Percentiles rank a stretch among this genome's conserved stretches.
phyloP scores from a whole-genome alignment of 2,888 invertebrate species.

The Helobdella robusta region DNA sequence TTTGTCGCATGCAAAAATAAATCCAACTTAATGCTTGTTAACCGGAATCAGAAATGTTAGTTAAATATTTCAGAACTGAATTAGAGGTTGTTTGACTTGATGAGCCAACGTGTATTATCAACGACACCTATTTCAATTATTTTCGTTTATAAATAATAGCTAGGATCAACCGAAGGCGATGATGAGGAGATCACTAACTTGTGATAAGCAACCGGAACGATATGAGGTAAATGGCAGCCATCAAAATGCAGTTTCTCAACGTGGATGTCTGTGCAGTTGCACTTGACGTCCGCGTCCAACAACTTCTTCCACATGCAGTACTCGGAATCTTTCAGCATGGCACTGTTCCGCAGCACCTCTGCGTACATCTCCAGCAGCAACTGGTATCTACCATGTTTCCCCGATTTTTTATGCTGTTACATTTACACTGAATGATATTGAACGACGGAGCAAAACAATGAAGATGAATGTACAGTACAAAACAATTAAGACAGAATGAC shows the following conservation, averaged over 20 bases:
- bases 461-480: no score
- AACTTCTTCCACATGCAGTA: constrained; percentile 37
- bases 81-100: no score
- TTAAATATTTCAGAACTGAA: no score
- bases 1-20: no score
- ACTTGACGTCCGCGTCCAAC: constrained; percentile 31
- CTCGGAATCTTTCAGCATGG: constrained; percentile 35
- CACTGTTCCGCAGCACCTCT: constrained; percentile 33
- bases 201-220: constrained; percentile 33
- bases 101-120: no score
- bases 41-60: no score
- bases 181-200: constrained; percentile 24
- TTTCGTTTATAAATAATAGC: background rate
- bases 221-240: constrained; percentile 36
- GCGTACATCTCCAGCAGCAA: constrained; percentile 36
- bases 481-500: no score
- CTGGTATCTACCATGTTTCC: constrained; percentile 34
- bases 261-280: constrained; percentile 34
- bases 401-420: background rate
- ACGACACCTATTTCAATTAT: background rate
- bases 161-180: background rate
- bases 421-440: no score
- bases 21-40: no score
- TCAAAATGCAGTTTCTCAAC: constrained; percentile 33
- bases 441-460: no score